Percentiles rank a stretch among this genome's conserved stretches.
Evolutionary conservation across 1,140 invertebrate species (phyloP).

Genomic region (Mactra quadrangularis): DNA sequence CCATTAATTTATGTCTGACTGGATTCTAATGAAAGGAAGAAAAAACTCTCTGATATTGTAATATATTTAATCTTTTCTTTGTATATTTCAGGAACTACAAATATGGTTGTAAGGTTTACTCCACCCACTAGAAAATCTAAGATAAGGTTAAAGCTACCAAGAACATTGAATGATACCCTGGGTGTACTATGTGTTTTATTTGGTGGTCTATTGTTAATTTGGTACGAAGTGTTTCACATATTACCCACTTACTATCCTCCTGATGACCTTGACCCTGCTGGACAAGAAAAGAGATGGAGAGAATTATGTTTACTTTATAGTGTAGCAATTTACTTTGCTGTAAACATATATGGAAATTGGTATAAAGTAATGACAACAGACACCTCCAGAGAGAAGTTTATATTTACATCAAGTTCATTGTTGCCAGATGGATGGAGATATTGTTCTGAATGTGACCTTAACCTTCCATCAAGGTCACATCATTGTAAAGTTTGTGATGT

Average conservation of each 20-base stretch:
- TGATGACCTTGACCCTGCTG: not conserved
- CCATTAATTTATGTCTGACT: too few species aligned
- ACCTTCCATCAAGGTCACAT: conserved; percentile 86
- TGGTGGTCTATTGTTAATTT: conserved; percentile 68
- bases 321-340: conserved; percentile 49
- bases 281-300: not conserved
- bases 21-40: too few species aligned
- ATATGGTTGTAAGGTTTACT: not conserved
- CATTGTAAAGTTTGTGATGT: conserved; percentile 92
- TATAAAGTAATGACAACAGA: conserved; percentile 66
- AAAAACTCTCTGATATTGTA: too few species aligned
- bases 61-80: too few species aligned
- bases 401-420: conserved; percentile 34
- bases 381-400: conserved; percentile 41
- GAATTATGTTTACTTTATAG: conserved; percentile 51
- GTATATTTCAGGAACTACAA: too few species aligned
- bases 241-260: conserved; percentile 62
- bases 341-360: conserved; percentile 72
- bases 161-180: conserved; percentile 2
- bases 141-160: conserved; percentile 1
- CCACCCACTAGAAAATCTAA: not conserved
- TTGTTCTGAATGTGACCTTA: conserved; percentile 44
- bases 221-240: conserved; percentile 68
- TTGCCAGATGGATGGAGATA: conserved; percentile 64
- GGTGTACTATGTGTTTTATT: conserved; percentile 57